Base-by-base conservation (phyloP, 2,888 invertebrate species). In the Chirona hameri region DNA sequence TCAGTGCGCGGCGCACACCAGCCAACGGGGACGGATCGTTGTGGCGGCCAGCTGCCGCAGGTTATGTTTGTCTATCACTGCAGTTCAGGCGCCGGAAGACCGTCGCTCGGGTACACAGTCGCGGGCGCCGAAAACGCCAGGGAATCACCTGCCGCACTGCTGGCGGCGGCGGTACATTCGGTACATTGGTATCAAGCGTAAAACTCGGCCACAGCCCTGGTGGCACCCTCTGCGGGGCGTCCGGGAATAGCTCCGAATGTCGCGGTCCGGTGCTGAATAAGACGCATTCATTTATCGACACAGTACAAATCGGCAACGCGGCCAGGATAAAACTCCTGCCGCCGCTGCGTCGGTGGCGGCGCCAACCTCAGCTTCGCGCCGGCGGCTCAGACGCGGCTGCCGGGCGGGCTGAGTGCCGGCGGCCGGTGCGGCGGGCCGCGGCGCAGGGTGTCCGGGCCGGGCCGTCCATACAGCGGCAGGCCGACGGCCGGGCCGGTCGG, bases 341-440 rank as follows among this genome's bases (percentile, higher is more conserved):
- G 29, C 69, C 1, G 1, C 31, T 15, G 31, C 31, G 29, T 9
- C 27, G 69, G 27, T 10, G 27, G 69, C 29, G n/a, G 27, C 14
- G 69, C 10, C 2, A 15, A 29, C 27, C 31, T 72, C 31, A 14
- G 27, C 18, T 21, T 31, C 31, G 14, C 15, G 15, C 15, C 31
- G 72, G 72, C 4, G 9, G 12, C 15, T 72, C 72, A 72, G 72
- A 72, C 72, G 72, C 72, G 72, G 18, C 72, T 72, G 29, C 72
- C 72, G 5, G 72, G 72, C 72, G 31, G 72, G 72, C 72, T 72
- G 72, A 72, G 72, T 18, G 72, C 18, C 72, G 72, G 31, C 72
- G 72, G 31, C 31, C 31, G 72, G 31, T 31, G 72, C 72, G 31
- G 72, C 72, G 31, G 72, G 31, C 72, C 72, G 31, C 72, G 65